A percentile compares a stretch with the other conserved stretches of the same genome.
Evolutionary conservation across 2,888 invertebrate genomes (phyloP).

Genomic region (Junonia oenone): DNA sequence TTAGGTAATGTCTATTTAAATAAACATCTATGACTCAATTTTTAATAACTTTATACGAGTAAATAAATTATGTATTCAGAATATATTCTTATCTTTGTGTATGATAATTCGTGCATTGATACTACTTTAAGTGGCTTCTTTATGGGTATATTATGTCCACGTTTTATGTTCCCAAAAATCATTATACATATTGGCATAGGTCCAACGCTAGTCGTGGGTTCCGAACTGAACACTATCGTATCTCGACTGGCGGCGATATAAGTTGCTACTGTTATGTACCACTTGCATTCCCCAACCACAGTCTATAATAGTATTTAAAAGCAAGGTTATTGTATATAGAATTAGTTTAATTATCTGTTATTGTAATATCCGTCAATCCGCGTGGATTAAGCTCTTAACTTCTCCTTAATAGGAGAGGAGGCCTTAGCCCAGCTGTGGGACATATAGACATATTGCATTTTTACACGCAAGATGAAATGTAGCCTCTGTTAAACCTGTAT

Average conservation of each 20-base stretch:
- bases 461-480: too few relatives aligned
- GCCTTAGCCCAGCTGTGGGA: too few relatives aligned
- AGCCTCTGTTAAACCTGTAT: too few relatives aligned
- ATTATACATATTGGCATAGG: slow-evolving; percentile 56
- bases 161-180: slow-evolving; percentile 43
- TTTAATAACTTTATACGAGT: too few relatives aligned
- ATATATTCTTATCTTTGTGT: background rate
- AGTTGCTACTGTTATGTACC: slow-evolving; percentile 47
- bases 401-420: too few relatives aligned
- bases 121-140: slow-evolving; percentile 27
- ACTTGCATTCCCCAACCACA: slow-evolving; percentile 44
- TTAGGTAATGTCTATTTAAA: too few relatives aligned
- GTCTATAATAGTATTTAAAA: background rate
- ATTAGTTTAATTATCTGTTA: background rate
- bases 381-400: too few relatives aligned
- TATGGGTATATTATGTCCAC: slow-evolving; percentile 29
- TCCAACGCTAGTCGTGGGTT: slow-evolving; percentile 55
- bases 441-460: too few relatives aligned
- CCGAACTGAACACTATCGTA: slow-evolving; percentile 57
- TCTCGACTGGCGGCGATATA: slow-evolving; percentile 54
- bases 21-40: too few relatives aligned
- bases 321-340: background rate
- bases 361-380: too few relatives aligned
- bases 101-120: background rate
- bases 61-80: too few relatives aligned